phyloP scores from a whole-genome alignment of 1,140 invertebrate species.

The Andricus grossulariae region DNA sequence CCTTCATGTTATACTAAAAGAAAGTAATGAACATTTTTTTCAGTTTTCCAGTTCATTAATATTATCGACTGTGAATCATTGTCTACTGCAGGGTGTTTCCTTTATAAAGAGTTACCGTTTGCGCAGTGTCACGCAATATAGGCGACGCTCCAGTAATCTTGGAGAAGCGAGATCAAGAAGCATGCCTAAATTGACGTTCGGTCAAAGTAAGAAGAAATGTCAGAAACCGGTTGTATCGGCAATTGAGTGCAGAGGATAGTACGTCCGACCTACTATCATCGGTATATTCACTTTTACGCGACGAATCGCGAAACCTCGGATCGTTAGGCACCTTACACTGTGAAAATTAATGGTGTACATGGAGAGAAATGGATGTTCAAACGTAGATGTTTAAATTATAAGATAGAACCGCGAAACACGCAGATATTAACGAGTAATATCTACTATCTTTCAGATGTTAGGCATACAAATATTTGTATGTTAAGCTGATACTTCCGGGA shows the following conservation, averaged over 20 bases:
- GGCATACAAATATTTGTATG: no score
- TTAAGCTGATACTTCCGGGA: no score
- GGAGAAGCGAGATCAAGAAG: constrained; percentile 23
- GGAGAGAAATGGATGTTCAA: not conserved
- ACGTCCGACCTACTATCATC: constrained; percentile 10
- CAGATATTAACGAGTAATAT: not conserved
- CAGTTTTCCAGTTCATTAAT: no score
- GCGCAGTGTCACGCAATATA: not conserved
- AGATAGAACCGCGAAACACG: no score
- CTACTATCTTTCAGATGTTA: not conserved
- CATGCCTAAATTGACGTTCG: constrained; percentile 22
- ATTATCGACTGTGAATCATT: no score
- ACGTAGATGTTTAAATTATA: not conserved
- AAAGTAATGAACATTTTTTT: no score
- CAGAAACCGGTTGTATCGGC: constrained; percentile 20
- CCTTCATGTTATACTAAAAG: no score
- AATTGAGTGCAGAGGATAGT: constrained; percentile 19
- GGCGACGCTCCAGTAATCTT: constrained; percentile 8
- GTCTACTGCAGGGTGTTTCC: no score
- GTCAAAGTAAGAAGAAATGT: constrained; percentile 26
- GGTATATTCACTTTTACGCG: not conserved
- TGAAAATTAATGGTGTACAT: not conserved
- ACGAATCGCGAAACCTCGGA: constrained; percentile 4
- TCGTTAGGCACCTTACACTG: not conserved
- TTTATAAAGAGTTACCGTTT: not conserved